These are phyloP conservation scores for Pithys albifrons DNA, from an alignment of 2,113 vertebrate species.

Conservation along the genomic window DNA sequence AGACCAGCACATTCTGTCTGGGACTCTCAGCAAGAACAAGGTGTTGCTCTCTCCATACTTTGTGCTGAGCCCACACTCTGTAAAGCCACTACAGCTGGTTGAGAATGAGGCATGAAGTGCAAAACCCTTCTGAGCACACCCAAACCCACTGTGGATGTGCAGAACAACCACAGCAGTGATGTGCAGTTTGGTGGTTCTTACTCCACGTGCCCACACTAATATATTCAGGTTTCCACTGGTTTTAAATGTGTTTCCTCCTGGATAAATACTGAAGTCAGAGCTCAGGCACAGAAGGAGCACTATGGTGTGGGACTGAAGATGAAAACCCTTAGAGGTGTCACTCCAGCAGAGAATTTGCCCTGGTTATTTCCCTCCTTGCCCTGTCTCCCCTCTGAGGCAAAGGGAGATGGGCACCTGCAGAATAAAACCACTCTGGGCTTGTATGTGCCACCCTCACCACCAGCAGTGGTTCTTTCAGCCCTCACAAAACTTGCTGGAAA, in stretches of 20 bases:
- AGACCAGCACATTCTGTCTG: background rate
- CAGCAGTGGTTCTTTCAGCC: background rate
- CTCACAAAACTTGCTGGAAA: slow-evolving; percentile 41
- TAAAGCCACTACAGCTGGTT: background rate
- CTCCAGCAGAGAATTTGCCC: background rate
- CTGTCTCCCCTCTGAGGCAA: background rate
- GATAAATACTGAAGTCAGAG: background rate
- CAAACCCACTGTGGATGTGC: background rate
- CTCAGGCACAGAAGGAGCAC: background rate
- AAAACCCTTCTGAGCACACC: slow-evolving; percentile 7
- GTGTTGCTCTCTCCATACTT: slow-evolving; percentile 8
- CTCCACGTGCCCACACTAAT: background rate
- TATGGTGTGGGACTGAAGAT: background rate
- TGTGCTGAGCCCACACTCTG: slow-evolving; percentile 39
- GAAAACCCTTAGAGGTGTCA: background rate
- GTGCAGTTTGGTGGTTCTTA: background rate
- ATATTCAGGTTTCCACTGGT: background rate
- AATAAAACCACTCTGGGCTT: background rate
- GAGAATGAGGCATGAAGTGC: slow-evolving; percentile 44
- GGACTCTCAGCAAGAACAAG: background rate
- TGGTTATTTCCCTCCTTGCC: background rate
- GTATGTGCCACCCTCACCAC: background rate
- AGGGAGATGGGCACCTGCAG: background rate
- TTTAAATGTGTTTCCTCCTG: background rate
- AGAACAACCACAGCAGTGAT: background rate